Percentiles rank a stretch among this genome's conserved stretches.
phyloP scores from a whole-genome alignment of 2,888 invertebrate genomes.

The Lordiphosa fenestrarum region DNA sequence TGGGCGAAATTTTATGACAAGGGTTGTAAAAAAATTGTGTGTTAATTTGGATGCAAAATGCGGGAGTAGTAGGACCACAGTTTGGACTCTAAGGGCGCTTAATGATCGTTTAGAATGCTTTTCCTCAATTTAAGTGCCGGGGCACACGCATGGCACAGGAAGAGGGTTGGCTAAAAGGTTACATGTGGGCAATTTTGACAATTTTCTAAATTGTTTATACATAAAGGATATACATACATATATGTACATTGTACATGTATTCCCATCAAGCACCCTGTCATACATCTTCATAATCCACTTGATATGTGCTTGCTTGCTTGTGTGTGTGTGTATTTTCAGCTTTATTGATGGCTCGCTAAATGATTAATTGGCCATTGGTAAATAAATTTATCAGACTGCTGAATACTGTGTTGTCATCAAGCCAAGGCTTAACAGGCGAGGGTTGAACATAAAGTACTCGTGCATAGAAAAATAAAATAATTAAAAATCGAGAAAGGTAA shows the following conservation, averaged over 20 bases:
- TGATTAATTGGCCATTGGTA: conserved; percentile 55
- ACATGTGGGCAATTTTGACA: not conserved
- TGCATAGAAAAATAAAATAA: too few species aligned
- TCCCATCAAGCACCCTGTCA: not conserved
- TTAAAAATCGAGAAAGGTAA: too few species aligned
- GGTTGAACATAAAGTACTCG: too few species aligned
- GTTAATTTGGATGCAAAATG: conserved; percentile 68
- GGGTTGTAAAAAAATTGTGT: conserved; percentile 63
- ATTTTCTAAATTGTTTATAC: too few species aligned
- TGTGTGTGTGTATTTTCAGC: conserved; percentile 20
- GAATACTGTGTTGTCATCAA: conserved; percentile 42
- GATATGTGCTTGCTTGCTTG: not conserved
- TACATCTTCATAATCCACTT: not conserved
- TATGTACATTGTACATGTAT: not conserved
- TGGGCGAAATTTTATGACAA: conserved; percentile 54
- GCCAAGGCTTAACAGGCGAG: conserved; percentile 11
- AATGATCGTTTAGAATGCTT: conserved; percentile 52
- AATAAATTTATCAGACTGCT: conserved; percentile 43
- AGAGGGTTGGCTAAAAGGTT: not conserved
- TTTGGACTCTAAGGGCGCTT: conserved; percentile 20
- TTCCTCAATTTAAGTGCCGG: conserved; percentile 28
- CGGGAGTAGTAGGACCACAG: conserved; percentile 13
- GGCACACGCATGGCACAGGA: conserved; percentile 21
- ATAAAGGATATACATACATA: not conserved
- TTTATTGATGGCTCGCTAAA: conserved; percentile 48